These are phyloP conservation scores for Caenorhabditis briggsae DNA, from an alignment of 1,140 invertebrate species.

Conservation along the genomic window DNA sequence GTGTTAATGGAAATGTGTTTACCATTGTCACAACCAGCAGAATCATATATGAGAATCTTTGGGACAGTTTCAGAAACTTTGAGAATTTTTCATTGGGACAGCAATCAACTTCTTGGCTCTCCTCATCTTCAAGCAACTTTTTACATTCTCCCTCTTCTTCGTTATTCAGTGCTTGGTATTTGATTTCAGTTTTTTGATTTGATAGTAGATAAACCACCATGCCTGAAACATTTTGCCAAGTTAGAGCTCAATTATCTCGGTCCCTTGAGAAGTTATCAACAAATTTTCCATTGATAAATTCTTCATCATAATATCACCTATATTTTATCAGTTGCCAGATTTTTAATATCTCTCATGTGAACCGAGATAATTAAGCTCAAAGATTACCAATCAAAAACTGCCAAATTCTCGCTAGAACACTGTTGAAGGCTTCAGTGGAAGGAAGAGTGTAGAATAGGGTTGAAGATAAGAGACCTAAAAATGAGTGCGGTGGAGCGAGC, in stretches of 20 bases:
- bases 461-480: background rate
- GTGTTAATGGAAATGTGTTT: background rate
- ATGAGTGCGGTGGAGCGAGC: background rate
- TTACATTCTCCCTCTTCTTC: background rate
- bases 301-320: too few species aligned
- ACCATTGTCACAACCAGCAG: background rate
- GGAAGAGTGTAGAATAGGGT: background rate
- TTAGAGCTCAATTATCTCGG: background rate
- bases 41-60: background rate
- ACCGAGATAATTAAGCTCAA: too few species aligned
- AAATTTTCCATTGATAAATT: too few species aligned
- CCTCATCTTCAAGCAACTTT: background rate
- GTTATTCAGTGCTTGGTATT: background rate
- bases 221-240: background rate
- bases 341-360: too few species aligned
- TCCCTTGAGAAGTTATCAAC: too few species aligned
- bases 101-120: background rate
- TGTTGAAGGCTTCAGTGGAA: background rate
- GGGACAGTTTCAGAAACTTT: background rate
- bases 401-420: constrained; percentile 15
- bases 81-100: background rate
- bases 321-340: too few species aligned
- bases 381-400: background rate
- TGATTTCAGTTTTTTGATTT: background rate
- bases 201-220: background rate